phyloP scores from a whole-genome alignment of 2,888 invertebrate genomes.

The Mythimna loreyi region DNA sequence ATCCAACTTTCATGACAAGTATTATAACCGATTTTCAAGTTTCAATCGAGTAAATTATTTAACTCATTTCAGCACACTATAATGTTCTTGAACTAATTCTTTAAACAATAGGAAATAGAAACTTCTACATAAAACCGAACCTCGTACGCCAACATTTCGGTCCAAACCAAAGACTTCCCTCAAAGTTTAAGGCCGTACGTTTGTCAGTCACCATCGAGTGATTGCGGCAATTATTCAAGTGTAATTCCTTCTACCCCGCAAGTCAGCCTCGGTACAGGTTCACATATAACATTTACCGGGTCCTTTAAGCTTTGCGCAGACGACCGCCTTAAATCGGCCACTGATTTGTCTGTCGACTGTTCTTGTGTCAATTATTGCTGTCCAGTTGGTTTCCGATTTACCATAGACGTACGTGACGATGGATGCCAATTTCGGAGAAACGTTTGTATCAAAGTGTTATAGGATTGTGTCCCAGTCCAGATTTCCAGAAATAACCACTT shows the following conservation, averaged over 20 bases:
- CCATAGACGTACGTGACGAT: background rate
- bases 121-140: background rate
- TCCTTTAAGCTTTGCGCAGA: conserved; percentile 42
- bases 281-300: conserved; percentile 64
- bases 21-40: no score
- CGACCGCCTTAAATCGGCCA: conserved; percentile 4
- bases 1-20: no score
- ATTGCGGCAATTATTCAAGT: conserved; percentile 80
- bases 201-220: conserved; percentile 78
- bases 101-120: no score
- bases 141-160: conserved; percentile 6
- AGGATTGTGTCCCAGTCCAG: no score
- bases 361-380: conserved; percentile 11
- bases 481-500: no score
- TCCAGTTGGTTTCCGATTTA: conserved; percentile 6
- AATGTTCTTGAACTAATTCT: no score
- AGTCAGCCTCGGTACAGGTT: conserved; percentile 61
- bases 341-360: conserved; percentile 23
- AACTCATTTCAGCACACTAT: no score
- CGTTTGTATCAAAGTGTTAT: background rate
- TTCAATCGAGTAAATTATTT: no score
- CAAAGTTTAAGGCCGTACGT: conserved; percentile 68
- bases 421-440: background rate
- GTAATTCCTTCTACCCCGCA: conserved; percentile 72
- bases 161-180: conserved; percentile 26